Evolutionary conservation across 2,797 vertebrate genomes (phyloP), one percentile per base, ranked within the genome.

Genomic region (Cyprinodon diabolis): DNA sequence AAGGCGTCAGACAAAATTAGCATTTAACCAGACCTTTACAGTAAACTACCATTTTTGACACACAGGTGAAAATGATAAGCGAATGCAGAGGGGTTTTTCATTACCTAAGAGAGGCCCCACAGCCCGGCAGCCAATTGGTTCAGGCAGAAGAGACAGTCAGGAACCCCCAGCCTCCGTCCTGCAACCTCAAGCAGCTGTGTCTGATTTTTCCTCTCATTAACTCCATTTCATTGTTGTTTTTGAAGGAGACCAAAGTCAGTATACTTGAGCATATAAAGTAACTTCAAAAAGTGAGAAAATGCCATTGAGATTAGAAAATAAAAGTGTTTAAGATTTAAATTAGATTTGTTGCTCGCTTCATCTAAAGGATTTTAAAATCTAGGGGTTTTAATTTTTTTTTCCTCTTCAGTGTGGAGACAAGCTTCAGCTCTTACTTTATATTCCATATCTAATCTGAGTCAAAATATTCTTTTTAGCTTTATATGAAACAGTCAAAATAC

Each of bases 131-230:
- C 67, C 71, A 76, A 83, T 63, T 56, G 79, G 68, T 37, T 48
- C 78, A 76, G 78, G 84, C 81, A 80, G 63, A 52, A 80, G 77
- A 83, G 82, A 70, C 72, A 48, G 68, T 73, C 74, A 83, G 60
- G 71, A 81, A 75, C 81, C 78, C 68, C 60, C 73, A 76, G 83
- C 77, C 75, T 76, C 40, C 65, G 71, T 72, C 71, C 62, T 57
- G n/a, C 71, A 63, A 89, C 82, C 80, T 86, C 65, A 62, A 79
- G 81, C 89, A 93, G 86, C 89, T 92, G 91, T 66, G 17, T 87
- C 85, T 87, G 79, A 90, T 92, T 89, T 87, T 40, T 81, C 63
- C 74, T 81, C 70, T 83, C 72, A 81, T 90, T 91, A 86, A 66
- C 77, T 84, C 76, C 71, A 75, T 86, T 86, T 86, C 81, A 87